phyloP scores from a whole-genome alignment of 2,888 invertebrate genomes.

The Cosmorhoe ocellata region DNA sequence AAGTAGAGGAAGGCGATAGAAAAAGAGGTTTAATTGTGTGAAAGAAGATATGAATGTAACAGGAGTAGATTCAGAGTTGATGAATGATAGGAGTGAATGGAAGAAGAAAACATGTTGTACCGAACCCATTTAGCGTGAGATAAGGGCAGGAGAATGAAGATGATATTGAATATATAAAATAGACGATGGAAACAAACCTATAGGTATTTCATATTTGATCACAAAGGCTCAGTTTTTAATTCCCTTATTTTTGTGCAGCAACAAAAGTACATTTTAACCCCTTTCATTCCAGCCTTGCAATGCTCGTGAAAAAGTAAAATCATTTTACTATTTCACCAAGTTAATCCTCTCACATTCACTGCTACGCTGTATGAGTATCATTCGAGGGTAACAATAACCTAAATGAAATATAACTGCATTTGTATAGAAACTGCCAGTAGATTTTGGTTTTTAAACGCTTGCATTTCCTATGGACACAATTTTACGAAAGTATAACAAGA shows the following conservation, averaged over 20 bases:
- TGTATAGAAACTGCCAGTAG: constrained; percentile 39
- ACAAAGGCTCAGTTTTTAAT: constrained; percentile 19
- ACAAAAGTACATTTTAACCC: constrained; percentile 18
- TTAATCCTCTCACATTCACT: constrained; percentile 22
- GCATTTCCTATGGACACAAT: no score
- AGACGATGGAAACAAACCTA: constrained; percentile 9
- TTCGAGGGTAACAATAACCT: constrained; percentile 33
- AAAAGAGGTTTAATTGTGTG: no score
- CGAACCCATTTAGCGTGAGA: no score
- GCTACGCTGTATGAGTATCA: constrained; percentile 14
- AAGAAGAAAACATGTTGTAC: no score
- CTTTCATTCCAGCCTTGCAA: constrained; percentile 18
- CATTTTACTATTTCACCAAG: constrained; percentile 26
- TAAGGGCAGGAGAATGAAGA: no score
- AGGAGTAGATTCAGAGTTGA: no score
- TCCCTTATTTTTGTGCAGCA: constrained; percentile 18
- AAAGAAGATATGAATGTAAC: no score
- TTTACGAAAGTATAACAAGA: no score
- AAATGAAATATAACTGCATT: constrained; percentile 40
- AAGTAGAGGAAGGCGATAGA: no score
- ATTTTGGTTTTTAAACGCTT: constrained; percentile 25
- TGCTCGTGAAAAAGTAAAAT: constrained; percentile 22
- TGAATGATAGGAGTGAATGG: no score
- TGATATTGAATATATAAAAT: constrained; percentile 10
- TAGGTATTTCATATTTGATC: constrained; percentile 15